Evolutionary conservation across 2,888 invertebrate genomes (phyloP).

Genomic region (Nowickia ferox): DNA sequence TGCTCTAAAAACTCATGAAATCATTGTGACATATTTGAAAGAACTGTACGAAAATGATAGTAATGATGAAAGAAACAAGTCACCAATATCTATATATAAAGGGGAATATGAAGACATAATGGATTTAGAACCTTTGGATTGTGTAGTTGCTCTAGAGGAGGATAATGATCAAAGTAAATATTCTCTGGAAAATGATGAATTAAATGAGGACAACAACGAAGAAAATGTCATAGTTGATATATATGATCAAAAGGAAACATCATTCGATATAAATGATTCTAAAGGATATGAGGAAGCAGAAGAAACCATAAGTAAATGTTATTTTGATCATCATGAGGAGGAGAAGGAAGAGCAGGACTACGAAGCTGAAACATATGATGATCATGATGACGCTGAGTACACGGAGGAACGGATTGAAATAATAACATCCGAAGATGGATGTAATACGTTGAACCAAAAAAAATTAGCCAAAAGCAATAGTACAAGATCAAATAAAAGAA

Average conservation of each 20-base stretch:
- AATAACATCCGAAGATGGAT: neutral
- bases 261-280: neutral
- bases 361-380: neutral
- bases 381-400: slow-evolving; percentile 11
- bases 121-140: slow-evolving; percentile 39
- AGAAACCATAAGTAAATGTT: slow-evolving; percentile 16
- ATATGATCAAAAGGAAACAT: slow-evolving; percentile 22
- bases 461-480: neutral
- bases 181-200: slow-evolving; percentile 16
- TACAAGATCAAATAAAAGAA: slow-evolving; percentile 40
- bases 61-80: slow-evolving; percentile 23
- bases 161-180: slow-evolving; percentile 28
- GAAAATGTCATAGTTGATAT: neutral
- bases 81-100: neutral
- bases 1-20: slow-evolving; percentile 78
- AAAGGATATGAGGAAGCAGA: slow-evolving; percentile 36
- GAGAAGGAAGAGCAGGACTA: slow-evolving; percentile 25
- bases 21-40: slow-evolving; percentile 73
- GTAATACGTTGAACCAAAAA: neutral
- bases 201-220: neutral
- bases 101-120: slow-evolving; percentile 66
- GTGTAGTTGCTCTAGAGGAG: slow-evolving; percentile 22
- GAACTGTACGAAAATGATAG: slow-evolving; percentile 33
- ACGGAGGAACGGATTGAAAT: slow-evolving; percentile 9
- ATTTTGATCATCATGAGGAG: slow-evolving; percentile 70